Percentiles rank a stretch among this genome's conserved stretches.
Evolutionary conservation across 2,888 invertebrate species (phyloP).

Genomic region (Hemaris fuciformis): DNA sequence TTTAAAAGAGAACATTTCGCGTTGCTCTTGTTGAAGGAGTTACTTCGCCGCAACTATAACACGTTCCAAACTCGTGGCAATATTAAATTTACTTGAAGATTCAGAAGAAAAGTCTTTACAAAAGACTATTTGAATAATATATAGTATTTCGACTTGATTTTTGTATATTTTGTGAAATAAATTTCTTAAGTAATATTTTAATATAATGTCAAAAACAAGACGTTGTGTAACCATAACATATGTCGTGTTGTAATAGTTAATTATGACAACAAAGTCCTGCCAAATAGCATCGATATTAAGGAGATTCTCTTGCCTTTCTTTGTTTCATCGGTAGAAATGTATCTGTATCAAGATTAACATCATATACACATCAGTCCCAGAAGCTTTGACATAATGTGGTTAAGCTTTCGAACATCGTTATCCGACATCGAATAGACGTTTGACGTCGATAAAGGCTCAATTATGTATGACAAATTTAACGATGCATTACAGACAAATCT

Average conservation of each 20-base stretch:
- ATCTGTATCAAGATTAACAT: neutral
- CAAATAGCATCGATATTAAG: too few species aligned
- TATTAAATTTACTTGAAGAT: too few species aligned
- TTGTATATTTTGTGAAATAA: neutral
- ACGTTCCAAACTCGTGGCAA: too few species aligned
- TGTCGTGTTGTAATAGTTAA: neutral
- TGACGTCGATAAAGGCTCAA: constrained; percentile 11
- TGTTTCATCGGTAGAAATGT: neutral
- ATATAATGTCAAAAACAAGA: neutral
- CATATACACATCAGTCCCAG: neutral
- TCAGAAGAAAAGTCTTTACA: too few species aligned
- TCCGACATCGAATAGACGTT: constrained; percentile 13
- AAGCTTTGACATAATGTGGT: constrained; percentile 7
- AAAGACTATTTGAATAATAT: too few species aligned
- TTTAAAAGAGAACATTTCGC: too few species aligned
- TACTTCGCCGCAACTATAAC: too few species aligned
- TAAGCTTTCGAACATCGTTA: constrained; percentile 9
- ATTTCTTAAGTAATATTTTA: neutral
- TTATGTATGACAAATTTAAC: constrained; percentile 4
- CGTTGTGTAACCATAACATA: neutral
- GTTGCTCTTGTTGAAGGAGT: too few species aligned
- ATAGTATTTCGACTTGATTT: too few species aligned
- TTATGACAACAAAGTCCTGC: neutral
- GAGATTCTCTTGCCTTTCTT: neutral
- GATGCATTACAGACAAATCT: neutral